phyloP scores from a whole-genome alignment of 2,113 vertebrate species.

The Zosterops lateralis region DNA sequence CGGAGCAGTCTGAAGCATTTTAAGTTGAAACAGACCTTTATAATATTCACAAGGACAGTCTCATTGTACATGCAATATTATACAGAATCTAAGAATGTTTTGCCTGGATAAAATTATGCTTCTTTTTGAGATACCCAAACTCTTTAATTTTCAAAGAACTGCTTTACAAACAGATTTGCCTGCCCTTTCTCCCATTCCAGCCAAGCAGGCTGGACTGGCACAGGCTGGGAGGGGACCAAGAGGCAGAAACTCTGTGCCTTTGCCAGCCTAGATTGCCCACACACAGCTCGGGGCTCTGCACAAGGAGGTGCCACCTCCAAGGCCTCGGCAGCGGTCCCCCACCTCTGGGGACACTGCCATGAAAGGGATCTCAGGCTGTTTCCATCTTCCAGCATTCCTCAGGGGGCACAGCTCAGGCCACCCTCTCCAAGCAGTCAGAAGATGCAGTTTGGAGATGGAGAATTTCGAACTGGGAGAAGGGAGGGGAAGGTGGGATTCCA shows the following conservation, averaged over 20 bases:
- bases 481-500: background rate
- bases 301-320: background rate
- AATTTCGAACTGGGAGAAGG: background rate
- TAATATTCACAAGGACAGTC: background rate
- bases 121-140: background rate
- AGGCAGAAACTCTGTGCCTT: background rate
- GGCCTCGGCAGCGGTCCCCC: background rate
- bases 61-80: background rate
- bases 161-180: background rate
- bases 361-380: fast-evolving
- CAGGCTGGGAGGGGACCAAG: background rate
- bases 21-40: background rate
- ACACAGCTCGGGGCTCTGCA: background rate
- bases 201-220: background rate
- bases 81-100: background rate
- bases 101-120: background rate
- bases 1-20: background rate
- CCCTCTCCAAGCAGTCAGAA: background rate
- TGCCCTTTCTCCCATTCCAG: background rate
- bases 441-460: background rate
- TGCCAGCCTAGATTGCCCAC: background rate
- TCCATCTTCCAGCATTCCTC: background rate
- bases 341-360: fast-evolving
- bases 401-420: background rate
- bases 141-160: background rate